Evolutionary conservation across 1,140 invertebrate genomes (phyloP), one percentile per base, ranked within the genome.

Genomic region (Drosophila busckii): DNA sequence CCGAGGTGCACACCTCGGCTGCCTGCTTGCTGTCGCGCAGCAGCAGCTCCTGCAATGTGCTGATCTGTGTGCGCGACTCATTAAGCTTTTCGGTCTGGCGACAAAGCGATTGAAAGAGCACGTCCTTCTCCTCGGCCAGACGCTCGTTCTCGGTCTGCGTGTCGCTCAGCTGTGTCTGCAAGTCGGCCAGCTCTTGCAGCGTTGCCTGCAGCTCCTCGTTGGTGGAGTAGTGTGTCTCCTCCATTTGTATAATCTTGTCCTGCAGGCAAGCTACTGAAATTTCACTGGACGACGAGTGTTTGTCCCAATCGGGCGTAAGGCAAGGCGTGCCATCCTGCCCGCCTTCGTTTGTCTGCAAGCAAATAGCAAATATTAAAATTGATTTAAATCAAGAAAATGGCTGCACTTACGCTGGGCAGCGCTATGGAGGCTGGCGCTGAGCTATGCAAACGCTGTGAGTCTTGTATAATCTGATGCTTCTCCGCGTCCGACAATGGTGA

Each of bases 181-280:
- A 89, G 87, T 98, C 96, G 22, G 94, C 93, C 42, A 98, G 88
- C 88, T 98, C 96, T 69, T 97, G 96, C 28, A 98, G 89, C 0
- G 96, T 98, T 0, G 96, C 97, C 88, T 98, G 96, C 0, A 98
- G 89, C 88, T 98, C 97, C 88, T 98, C 96, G 85, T 95, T 97
- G n/a, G 96, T 98, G 37, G 93, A 93, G 66, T 89, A 91, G 83
- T 89, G 89, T 2, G 89, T 90, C 56, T 90, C 90, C 60, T 90
- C 90, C 89, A 90, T 90, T 35, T 97, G 95, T 66, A 95, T 90
- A 64, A 97, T 96, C 70, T 95, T 92, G 84, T 97, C 96, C 87
- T 97, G 96, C 25, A 98, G 89, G 88, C 96, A 97, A 1, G 95
- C 95, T 42, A 97, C 94, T 5, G 96, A 97, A 8, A 97, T 92